Evolutionary conservation across 2,113 vertebrate genomes (phyloP).

Genomic region (Vicugna pacos): DNA sequence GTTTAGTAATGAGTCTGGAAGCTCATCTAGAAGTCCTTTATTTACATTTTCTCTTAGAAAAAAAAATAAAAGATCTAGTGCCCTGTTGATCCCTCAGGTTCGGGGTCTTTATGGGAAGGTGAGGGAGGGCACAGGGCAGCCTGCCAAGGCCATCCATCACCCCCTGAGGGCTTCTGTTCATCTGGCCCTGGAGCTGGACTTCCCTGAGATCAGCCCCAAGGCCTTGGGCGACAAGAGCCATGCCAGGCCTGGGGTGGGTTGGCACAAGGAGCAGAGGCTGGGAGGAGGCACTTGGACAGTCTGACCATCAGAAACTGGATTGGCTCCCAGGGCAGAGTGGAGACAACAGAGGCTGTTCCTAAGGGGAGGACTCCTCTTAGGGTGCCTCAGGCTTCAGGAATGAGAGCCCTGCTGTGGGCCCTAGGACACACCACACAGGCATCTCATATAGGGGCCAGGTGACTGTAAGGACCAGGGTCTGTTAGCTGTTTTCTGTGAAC

Average conservation of each 20-base stretch:
- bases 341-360: not conserved
- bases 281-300: not conserved
- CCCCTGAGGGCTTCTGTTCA: not conserved
- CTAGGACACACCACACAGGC: accelerated
- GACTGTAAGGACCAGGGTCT: not conserved
- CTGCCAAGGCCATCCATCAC: not conserved
- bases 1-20: not conserved
- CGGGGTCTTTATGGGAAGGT: not conserved
- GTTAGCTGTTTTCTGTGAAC: conserved; percentile 78
- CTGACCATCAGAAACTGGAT: not conserved
- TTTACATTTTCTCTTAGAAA: conserved; percentile 80
- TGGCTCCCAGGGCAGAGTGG: not conserved
- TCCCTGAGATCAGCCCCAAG: conserved; percentile 79
- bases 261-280: not conserved
- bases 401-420: not conserved
- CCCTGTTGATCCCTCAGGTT: conserved; percentile 23
- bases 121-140: not conserved
- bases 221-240: not conserved
- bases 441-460: accelerated
- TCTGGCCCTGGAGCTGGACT: conserved; percentile 31
- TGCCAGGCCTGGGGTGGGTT: not conserved
- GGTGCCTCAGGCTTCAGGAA: not conserved
- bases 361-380: not conserved
- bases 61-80: conserved; percentile 71
- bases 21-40: conserved; percentile 76